Evolutionary conservation across 2,888 invertebrate species (phyloP), one percentile per base, ranked within the genome.

Genomic region (Mellilla xanthometata): DNA sequence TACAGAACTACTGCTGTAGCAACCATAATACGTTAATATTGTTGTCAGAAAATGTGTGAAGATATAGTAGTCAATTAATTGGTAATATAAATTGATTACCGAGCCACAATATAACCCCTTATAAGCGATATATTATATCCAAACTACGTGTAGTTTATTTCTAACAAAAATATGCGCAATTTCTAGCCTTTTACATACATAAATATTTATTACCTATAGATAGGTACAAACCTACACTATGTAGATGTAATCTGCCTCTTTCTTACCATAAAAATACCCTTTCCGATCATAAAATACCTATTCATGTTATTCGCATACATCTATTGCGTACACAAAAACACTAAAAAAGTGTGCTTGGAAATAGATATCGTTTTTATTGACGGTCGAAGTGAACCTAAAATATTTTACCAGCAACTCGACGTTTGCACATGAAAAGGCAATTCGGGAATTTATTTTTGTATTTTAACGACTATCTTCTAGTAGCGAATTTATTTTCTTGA

Each of bases 301-400:
- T 45, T 45, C 29, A 39, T 45, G 33, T 39, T 45, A 45, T 45
- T 33, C 39, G 43, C 31, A 31, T 19, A 23, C 22, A 36, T 35
- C 23, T 32, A 38, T 29, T 23, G 11, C 22, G 13, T 33, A 34
- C 29, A 29, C 15, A 39, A 11, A 39, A 33, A 45, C 33, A 39
- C 29, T 39, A 39, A 45, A 36, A 39, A 39, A 24, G 32, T 33
- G 34, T 39, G 34, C 27, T 45, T 30, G 27, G 33, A 33, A 45
- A 45, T 39, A 44, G 33, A 39, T 45, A 45, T 45, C 39, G 33
- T 33, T 45, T 45, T 45, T 39, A 44, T 45, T 29, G 44, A 34
- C 33, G 33, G 23, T 39, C 11, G 9, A 28, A 45, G 33, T 27
- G 12, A 13, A 32, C 31, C 36, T 27, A 32, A 43, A 31, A 31